These are phyloP conservation scores for Crocallis elinguaria DNA, from an alignment of 2,888 invertebrate species.

Conservation along the genomic window DNA sequence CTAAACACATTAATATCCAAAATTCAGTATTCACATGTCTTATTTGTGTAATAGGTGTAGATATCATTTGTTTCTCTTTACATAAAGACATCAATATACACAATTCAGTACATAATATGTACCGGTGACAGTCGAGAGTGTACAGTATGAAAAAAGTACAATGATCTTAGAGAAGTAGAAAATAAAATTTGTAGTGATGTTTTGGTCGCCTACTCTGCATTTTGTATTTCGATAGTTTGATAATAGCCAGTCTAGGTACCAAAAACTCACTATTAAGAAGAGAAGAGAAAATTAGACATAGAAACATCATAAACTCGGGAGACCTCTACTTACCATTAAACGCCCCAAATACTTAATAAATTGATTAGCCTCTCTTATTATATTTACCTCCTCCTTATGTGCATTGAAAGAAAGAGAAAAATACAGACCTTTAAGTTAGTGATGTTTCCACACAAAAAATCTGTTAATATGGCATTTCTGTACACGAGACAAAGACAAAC, in stretches of 20 bases:
- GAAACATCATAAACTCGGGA: slow-evolving; percentile 69
- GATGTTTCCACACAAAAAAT: slow-evolving; percentile 63
- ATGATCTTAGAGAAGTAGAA: background rate
- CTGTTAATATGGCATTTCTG: background rate
- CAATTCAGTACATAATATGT: too few relatives aligned
- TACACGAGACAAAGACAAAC: slow-evolving; percentile 1
- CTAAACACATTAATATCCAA: background rate
- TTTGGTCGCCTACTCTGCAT: slow-evolving; percentile 12
- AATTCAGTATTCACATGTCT: too few relatives aligned
- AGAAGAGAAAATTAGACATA: slow-evolving; percentile 44
- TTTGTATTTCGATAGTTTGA: too few relatives aligned
- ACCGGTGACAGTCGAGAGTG: too few relatives aligned
- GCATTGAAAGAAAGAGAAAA: slow-evolving; percentile 80
- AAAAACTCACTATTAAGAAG: slow-evolving; percentile 36
- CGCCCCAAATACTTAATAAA: slow-evolving; percentile 65
- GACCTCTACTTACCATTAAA: slow-evolving; percentile 69
- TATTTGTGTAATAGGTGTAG: background rate
- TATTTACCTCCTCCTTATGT: slow-evolving; percentile 82
- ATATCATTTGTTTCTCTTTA: background rate
- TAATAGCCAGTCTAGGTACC: slow-evolving; percentile 23
- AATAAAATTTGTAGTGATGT: slow-evolving; percentile 16
- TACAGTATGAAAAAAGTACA: slow-evolving; percentile 2
- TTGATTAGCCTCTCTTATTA: slow-evolving; percentile 65
- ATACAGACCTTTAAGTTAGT: slow-evolving; percentile 78
- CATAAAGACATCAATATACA: too few relatives aligned